Percentiles rank a stretch among this genome's conserved stretches.
Evolutionary conservation across 2,888 invertebrate species (phyloP).

Genomic region (Diogma glabrata): DNA sequence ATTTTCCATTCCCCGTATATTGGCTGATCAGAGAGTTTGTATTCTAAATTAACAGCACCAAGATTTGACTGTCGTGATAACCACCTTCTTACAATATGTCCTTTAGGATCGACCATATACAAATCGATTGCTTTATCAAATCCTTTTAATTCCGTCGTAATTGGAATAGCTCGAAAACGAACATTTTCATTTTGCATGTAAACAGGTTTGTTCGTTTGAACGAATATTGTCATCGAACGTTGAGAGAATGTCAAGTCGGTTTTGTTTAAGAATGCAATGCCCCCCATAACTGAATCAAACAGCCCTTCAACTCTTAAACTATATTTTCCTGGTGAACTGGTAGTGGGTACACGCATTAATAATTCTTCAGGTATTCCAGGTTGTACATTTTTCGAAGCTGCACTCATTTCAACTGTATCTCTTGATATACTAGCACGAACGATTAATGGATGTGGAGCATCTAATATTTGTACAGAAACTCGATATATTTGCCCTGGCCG

Average conservation of each 20-base stretch:
- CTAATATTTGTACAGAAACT: conserved; percentile 72
- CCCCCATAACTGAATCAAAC: conserved; percentile 56
- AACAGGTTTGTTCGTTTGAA: conserved; percentile 88
- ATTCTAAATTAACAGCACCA: conserved; percentile 86
- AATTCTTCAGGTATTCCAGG: conserved; percentile 82
- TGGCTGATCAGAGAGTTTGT: conserved; percentile 84
- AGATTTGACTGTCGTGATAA: conserved; percentile 84
- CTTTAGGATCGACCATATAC: conserved; percentile 79
- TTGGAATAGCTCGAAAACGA: conserved; percentile 81
- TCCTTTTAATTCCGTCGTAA: conserved; percentile 82
- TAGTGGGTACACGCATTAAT: conserved; percentile 77
- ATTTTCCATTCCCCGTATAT: conserved; percentile 88
- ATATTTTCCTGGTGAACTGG: conserved; percentile 73
- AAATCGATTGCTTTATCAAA: conserved; percentile 87
- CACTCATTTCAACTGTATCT: conserved; percentile 81
- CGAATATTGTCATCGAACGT: conserved; percentile 88
- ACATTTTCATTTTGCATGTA: conserved; percentile 90
- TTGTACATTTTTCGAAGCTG: conserved; percentile 68
- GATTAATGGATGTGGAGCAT: conserved; percentile 66
- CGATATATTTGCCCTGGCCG: conserved; percentile 85
- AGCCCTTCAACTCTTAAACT: conserved; percentile 72
- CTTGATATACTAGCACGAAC: conserved; percentile 81
- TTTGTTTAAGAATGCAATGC: conserved; percentile 82
- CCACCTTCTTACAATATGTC: conserved; percentile 85
- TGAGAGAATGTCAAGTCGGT: conserved; percentile 74